Conservation (phyloP, 2,113 vertebrate species). For the Pomatostomus ruficeps region DNA sequence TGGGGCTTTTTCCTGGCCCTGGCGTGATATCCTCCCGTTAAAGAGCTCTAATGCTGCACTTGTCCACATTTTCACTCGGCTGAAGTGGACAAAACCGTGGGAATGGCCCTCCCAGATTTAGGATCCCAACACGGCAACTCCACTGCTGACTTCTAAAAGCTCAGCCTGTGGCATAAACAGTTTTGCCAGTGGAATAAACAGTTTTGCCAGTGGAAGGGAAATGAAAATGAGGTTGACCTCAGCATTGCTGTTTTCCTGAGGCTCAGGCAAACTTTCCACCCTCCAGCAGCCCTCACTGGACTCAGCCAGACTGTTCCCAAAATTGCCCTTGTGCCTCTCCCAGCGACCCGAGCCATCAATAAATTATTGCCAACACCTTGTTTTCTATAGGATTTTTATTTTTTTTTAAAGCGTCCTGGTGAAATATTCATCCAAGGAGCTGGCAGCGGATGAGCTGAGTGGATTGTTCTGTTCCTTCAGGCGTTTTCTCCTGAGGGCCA, state of each 20-base stretch:
- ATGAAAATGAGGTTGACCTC: neutral
- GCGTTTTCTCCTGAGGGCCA: neutral
- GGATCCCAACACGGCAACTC: neutral
- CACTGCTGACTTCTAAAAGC: neutral
- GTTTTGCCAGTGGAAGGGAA: neutral
- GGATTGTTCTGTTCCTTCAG: neutral
- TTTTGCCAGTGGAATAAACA: neutral
- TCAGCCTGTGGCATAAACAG: neutral
- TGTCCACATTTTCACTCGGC: neutral
- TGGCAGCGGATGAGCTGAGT: neutral
- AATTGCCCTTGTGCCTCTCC: neutral
- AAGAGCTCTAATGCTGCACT: neutral
- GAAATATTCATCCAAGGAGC: slow-evolving; percentile 46
- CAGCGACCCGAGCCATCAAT: neutral
- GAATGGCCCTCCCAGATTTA: neutral
- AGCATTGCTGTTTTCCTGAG: neutral
- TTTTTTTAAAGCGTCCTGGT: neutral
- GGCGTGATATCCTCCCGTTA: neutral
- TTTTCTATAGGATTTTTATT: neutral
- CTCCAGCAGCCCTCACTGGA: neutral
- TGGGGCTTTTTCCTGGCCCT: neutral
- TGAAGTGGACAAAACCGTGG: neutral
- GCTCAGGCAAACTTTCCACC: neutral
- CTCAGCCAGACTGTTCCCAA: neutral
- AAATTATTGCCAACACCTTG: slow-evolving; percentile 20